A percentile compares a stretch with the other conserved stretches of the same genome.
These are phyloP conservation scores for Shinisaurus crocodilurus DNA, from an alignment of 2,113 vertebrate species.

Conservation along the genomic window DNA sequence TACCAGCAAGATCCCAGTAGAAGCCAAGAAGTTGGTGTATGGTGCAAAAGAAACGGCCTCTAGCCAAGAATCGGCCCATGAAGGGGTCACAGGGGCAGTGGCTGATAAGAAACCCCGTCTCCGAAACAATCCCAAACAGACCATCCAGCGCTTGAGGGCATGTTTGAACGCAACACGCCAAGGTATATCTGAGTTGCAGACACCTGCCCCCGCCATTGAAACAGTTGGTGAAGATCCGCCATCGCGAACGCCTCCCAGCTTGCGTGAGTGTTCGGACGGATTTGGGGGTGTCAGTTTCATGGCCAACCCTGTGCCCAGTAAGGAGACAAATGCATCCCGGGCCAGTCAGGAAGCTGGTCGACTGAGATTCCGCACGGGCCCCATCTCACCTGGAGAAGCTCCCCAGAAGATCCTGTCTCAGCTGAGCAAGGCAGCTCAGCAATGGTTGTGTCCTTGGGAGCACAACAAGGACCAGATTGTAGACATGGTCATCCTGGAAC, in stretches of 20 bases:
- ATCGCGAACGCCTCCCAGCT: background rate
- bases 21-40: background rate
- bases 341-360: background rate
- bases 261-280: background rate
- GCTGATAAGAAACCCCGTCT: background rate
- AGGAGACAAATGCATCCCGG: background rate
- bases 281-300: too few relatives aligned
- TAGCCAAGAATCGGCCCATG: background rate
- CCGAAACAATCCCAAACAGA: constrained; percentile 3
- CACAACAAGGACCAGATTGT: constrained; percentile 22
- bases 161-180: background rate
- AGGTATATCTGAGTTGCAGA: background rate
- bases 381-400: background rate
- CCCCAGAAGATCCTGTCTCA: background rate
- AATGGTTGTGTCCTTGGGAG: constrained; percentile 6
- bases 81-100: background rate
- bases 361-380: background rate
- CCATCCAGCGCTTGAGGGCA: constrained; percentile 20
- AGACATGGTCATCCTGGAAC: constrained; percentile 25
- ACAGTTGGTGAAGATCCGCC: background rate
- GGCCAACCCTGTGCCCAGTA: too few relatives aligned
- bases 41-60: background rate
- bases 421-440: background rate
- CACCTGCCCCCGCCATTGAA: background rate
- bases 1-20: background rate